These are phyloP conservation scores for Drosophila hydei DNA, from an alignment of 1,140 invertebrate species.

Conservation along the genomic window DNA sequence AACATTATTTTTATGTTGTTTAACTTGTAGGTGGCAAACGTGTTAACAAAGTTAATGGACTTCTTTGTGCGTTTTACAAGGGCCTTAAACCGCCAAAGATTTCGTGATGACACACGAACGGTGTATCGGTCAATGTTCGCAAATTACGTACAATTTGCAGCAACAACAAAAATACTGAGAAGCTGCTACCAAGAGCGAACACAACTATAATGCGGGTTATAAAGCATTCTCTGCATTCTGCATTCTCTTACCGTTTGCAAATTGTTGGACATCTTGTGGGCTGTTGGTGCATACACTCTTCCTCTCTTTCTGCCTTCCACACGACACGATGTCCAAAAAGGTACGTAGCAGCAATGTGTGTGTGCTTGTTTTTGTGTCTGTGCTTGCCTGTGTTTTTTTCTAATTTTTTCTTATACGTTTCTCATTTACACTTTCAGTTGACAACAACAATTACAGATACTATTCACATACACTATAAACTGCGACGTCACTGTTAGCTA, in stretches of 20 bases:
- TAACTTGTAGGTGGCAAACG: not conserved
- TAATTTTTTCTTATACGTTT: not conserved
- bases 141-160: not conserved
- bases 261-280: constrained; percentile 55
- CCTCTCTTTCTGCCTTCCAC: constrained; percentile 18
- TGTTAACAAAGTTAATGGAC: not conserved
- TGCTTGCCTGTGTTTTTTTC: constrained; percentile 1
- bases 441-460: constrained; percentile 27
- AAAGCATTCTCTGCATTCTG: not conserved
- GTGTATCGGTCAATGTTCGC: constrained; percentile 33
- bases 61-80: not conserved
- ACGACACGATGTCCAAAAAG: constrained; percentile 19
- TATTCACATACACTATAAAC: constrained; percentile 12
- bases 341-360: not conserved
- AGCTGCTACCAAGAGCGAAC: constrained; percentile 1
- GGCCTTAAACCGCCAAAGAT: not conserved
- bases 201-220: constrained; percentile 8
- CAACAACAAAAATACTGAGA: not conserved
- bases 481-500: constrained; percentile 24
- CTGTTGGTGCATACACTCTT: constrained; percentile 21
- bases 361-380: not conserved
- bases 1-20: too few species aligned
- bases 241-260: constrained; percentile 62
- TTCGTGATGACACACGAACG: constrained; percentile 15
- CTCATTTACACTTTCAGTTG: constrained; percentile 6